Base-by-base conservation (phyloP, 1,140 invertebrate species). In the Achatina immaculata region DNA sequence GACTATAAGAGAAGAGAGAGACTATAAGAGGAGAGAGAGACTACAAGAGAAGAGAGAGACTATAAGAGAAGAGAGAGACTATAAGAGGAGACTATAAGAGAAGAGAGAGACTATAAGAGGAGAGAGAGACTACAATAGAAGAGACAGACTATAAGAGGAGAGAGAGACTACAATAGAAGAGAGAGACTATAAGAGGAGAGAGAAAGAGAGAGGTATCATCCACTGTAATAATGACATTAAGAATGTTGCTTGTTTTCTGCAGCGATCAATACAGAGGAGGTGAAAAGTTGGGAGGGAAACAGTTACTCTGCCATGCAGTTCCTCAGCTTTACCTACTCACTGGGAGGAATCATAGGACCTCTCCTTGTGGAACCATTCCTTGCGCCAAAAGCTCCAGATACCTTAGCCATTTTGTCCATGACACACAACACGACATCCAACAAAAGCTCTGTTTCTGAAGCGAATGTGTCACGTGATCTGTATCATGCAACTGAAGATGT, bases 221-320 rank as follows among this genome's bases (percentile, higher is more conserved):
- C n/a, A n/a, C n/a, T n/a, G n/a, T n/a, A n/a, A n/a, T n/a, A n/a
- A n/a, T n/a, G n/a, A n/a, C n/a, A n/a, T n/a, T n/a, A n/a, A n/a
- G 68, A 58, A 34, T 69, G 21, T 58, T 72, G 24, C 43, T 9
- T 81, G 72, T 0, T 58, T 42, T 75, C 36, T 43, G 7, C 86
- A 92, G 92, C 90, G 72, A 89, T 89, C 3, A 93, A 92, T 87
- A 89, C 92, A 16, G 83, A 90, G 65, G 89, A 91, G 78, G 78
- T 92, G 28, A 83, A 90, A 72, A 83, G 92, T 9, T 93, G 92
- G 92, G 90, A 90, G 0, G 85, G 88, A 51, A 85, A 91, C 31
- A 90, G 91, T 21, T 75, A 79, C 55, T 82, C 82, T 0, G 83
- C 73, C 62, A 81, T 86, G 81, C 85, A 86, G 75, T 78, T 76